Evolutionary conservation across 2,113 vertebrate genomes (phyloP), one percentile per base, ranked within the genome.

Genomic region (Potamarius usumacintae): DNA sequence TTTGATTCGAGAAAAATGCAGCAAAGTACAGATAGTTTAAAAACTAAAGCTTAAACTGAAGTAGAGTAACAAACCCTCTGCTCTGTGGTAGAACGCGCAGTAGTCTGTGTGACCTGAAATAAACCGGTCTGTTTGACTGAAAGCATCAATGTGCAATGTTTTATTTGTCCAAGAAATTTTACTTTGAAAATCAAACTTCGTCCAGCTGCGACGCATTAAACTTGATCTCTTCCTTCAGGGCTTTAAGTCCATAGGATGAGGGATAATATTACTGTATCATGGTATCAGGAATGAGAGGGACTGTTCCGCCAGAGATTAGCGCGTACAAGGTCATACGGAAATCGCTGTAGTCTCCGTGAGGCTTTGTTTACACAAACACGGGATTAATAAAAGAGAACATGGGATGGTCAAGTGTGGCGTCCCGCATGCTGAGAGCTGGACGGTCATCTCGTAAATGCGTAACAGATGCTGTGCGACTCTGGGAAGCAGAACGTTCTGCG

Each of bases 401-500:
- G 9, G 71, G 83, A 89, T 0, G 79, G 34, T 87, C 84, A n/a
- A 80, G 83, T 65, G 58, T 55, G 48, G 89, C 15, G n/a, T 48
- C 34, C 53, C 10, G 55, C 53, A 17, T 55, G 72, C 65, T 34
- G 57, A 84, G 84, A 90, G 82, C 58, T 71, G 58, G 81, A 86
- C 30, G 65, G 89, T 88, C 71, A 86, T 91, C 69, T 77, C 17
- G 15, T 60, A 87, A 91, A 91, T 90, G 90, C 34, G 74, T 69
- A 67, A 55, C 91, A 92, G 91, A 91, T 89, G 89, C 86, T 83
- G 87, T 17, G 67, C 55, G 34, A 87, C 27, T 86, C 53, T 80
- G 52, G 86, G 52, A 79, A 69, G 72, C 69, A 34, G 69, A 74
- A 65, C 69, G 14, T 48, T 65, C 22, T 58, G 18, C 52, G 7